Evolutionary conservation across 2,113 vertebrate species (phyloP).

Genomic region (Peromyscus leucopus): DNA sequence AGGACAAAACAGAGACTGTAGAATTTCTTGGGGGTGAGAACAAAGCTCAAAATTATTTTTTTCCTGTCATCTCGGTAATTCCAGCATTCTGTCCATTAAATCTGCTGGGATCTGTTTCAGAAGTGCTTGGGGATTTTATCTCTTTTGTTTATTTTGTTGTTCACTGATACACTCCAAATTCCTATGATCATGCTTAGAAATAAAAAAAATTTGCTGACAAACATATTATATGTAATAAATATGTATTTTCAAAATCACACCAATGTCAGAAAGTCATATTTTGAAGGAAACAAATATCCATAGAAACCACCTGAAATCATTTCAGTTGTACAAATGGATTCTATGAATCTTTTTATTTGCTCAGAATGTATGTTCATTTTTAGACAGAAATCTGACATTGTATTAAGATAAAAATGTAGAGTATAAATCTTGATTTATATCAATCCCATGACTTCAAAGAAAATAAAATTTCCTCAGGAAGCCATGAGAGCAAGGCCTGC

Average conservation of each 20-base stretch:
- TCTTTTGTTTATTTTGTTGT: background rate
- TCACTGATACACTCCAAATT: background rate
- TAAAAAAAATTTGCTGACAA: background rate
- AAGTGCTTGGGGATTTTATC: background rate
- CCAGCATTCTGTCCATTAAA: background rate
- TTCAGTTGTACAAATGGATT: background rate
- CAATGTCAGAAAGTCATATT: background rate
- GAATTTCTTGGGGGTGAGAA: background rate
- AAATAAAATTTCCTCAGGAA: background rate
- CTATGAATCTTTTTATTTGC: background rate
- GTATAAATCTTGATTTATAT: background rate
- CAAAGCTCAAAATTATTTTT: background rate
- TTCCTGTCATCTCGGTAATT: background rate
- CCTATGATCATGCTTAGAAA: background rate
- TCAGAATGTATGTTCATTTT: background rate
- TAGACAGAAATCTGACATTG: constrained; percentile 17
- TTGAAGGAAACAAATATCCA: background rate
- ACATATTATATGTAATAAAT: background rate
- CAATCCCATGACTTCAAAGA: background rate
- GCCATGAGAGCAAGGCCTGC: background rate
- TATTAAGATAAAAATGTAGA: background rate
- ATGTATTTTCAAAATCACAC: background rate
- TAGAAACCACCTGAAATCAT: background rate
- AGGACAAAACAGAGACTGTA: background rate
- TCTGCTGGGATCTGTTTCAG: background rate